Evolutionary conservation across 1,140 invertebrate genomes (phyloP), one percentile per base, ranked within the genome.

Genomic region (Calliopsis andreniformis): DNA sequence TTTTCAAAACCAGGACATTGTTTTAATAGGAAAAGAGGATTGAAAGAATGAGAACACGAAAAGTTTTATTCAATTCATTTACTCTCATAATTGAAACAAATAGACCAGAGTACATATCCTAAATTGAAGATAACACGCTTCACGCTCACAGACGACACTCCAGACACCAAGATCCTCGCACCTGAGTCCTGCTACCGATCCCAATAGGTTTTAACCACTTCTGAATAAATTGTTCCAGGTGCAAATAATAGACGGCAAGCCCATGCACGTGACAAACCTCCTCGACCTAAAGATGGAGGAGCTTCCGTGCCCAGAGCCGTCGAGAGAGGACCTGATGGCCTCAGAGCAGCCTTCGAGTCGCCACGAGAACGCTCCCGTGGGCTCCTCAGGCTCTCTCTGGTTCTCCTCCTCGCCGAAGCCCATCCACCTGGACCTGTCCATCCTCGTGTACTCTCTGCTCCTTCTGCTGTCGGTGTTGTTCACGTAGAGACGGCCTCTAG

Each of bases 281-380:
- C 93, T 95, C 63, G 93, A 94, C 61, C 92, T 96, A 72, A 94
- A 95, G 35, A 90, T 93, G 2, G 94, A 95, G 55, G 90, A 94
- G 53, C 87, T 96, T 64, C 95, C 95, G 1, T 96, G 95, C 86
- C 94, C 94, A 42, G 93, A 95, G 71, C 68, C 87, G 35, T 84
- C 89, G 53, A 86, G 87, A 51, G 90, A 91, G 66, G 91, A 92
- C 59, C 79, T 91, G 6, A 91, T 92, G 90, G 90, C 90, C 2
- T 92, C 91, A n/a, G 90, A 91, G 61, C 89, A 91, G 25, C 91
- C 91, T 8, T 91, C 90, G 16, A 88, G 87, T 56, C 88, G 86
- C 28, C 89, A 85, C 58, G 86, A 90, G 56, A 89, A 90, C 45
- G 87, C 87, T 20, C 86, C 83, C 10, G 83, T 87, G 7, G 83